These are phyloP conservation scores for Apomyelois bistriatella DNA, from an alignment of 2,888 invertebrate species.

Conservation along the genomic window DNA sequence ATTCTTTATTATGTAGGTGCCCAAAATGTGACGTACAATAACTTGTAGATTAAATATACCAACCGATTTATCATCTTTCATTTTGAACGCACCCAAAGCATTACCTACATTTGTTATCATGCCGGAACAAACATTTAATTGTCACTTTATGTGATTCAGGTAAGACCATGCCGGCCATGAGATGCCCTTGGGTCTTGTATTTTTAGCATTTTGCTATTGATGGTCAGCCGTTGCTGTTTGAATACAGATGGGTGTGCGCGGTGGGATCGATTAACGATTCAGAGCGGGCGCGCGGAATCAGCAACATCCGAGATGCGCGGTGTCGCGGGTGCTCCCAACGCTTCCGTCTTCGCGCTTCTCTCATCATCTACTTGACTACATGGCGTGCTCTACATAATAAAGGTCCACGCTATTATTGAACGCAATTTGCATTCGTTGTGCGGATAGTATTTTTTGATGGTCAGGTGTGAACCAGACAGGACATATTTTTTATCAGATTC, in stretches of 20 bases:
- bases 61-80: not conserved
- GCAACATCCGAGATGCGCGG: constrained; percentile 67
- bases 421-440: constrained; percentile 18
- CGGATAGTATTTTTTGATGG: not conserved
- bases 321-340: constrained; percentile 18
- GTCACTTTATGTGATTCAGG: constrained; percentile 59
- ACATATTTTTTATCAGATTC: not conserved
- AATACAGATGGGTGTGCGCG: constrained; percentile 60
- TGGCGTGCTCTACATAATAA: constrained; percentile 17
- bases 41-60: not conserved
- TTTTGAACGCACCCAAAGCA: not conserved
- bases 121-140: constrained; percentile 46
- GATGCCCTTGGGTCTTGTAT: constrained; percentile 67
- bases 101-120: constrained; percentile 19
- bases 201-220: constrained; percentile 71
- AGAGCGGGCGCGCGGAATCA: constrained; percentile 68
- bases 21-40: constrained; percentile 15
- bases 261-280: constrained; percentile 60
- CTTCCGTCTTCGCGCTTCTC: constrained; percentile 18
- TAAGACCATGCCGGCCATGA: constrained; percentile 65
- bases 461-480: not conserved
- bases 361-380: constrained; percentile 15
- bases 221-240: constrained; percentile 40
- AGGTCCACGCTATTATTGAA: constrained; percentile 12
- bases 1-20: constrained; percentile 15